Evolutionary conservation across 2,113 vertebrate genomes (phyloP).

Genomic region (Trochalopteron elliotii): DNA sequence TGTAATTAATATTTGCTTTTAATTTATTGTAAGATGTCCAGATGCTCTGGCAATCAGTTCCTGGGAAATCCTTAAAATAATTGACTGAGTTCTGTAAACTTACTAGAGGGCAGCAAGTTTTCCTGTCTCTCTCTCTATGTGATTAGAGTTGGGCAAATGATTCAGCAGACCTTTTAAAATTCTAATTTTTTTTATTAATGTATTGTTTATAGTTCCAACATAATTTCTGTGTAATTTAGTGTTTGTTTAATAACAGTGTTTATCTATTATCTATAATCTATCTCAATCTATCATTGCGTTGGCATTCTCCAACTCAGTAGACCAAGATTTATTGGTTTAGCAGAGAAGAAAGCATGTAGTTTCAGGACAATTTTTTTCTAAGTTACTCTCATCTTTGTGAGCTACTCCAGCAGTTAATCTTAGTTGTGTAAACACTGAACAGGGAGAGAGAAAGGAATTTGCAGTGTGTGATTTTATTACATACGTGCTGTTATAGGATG

Average conservation of each 20-base stretch:
- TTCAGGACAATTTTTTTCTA: background rate
- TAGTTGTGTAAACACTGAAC: background rate
- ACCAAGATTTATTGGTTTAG: background rate
- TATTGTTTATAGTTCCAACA: background rate
- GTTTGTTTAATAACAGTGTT: background rate
- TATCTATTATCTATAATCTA: background rate
- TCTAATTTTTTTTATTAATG: background rate
- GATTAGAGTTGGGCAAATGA: background rate
- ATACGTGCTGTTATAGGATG: background rate
- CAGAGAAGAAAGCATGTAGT: background rate
- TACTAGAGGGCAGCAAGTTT: background rate
- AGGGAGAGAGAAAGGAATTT: background rate
- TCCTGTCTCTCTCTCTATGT: background rate
- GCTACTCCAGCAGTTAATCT: background rate
- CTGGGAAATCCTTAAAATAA: slow-evolving; percentile 27
- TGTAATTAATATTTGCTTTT: slow-evolving; percentile 71
- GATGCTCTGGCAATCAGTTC: slow-evolving; percentile 17
- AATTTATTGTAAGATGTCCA: slow-evolving; percentile 45
- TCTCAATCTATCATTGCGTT: background rate
- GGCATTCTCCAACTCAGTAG: background rate
- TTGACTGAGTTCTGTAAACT: slow-evolving; percentile 16
- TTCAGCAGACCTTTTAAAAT: background rate
- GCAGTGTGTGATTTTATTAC: background rate
- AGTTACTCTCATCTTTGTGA: background rate
- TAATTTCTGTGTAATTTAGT: background rate